These are phyloP conservation scores for Ophiodon elongatus DNA, from an alignment of 2,113 vertebrate species.

Conservation along the genomic window DNA sequence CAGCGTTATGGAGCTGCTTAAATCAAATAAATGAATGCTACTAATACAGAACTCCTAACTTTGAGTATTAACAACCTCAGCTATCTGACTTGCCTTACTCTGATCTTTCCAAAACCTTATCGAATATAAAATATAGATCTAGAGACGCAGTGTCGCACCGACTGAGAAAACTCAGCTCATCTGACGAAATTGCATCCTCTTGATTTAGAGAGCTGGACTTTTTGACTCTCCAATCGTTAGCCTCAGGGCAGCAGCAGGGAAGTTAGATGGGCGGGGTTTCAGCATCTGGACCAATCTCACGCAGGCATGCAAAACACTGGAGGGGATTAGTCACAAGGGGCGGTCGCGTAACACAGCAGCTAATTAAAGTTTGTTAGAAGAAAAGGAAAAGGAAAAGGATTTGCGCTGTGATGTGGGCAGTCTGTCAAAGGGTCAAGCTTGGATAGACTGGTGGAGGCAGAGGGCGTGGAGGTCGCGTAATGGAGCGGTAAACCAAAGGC, in stretches of 20 bases:
- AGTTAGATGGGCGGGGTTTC: neutral
- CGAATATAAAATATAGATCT: neutral
- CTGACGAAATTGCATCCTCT: neutral
- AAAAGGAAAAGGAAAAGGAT: conserved; percentile 33
- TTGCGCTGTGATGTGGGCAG: conserved; percentile 52
- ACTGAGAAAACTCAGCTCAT: neutral
- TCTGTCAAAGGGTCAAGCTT: conserved; percentile 48
- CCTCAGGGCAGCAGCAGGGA: neutral
- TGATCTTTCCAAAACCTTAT: neutral
- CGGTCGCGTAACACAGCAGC: neutral
- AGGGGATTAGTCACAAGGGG: neutral
- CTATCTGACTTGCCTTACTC: neutral
- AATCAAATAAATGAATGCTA: neutral
- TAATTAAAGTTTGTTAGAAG: conserved; percentile 42
- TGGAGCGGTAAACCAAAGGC: conserved; percentile 56
- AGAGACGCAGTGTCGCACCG: neutral
- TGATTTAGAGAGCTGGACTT: neutral
- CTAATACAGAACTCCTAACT: neutral
- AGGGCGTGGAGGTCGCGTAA: conserved; percentile 51
- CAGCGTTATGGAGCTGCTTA: neutral
- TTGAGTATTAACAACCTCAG: neutral
- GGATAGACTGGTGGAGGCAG: conserved; percentile 35
- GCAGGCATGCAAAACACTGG: neutral
- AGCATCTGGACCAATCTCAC: neutral
- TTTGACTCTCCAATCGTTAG: neutral